Base-by-base conservation (phyloP, 2,888 invertebrate genomes). In the Agrotis clavis region DNA sequence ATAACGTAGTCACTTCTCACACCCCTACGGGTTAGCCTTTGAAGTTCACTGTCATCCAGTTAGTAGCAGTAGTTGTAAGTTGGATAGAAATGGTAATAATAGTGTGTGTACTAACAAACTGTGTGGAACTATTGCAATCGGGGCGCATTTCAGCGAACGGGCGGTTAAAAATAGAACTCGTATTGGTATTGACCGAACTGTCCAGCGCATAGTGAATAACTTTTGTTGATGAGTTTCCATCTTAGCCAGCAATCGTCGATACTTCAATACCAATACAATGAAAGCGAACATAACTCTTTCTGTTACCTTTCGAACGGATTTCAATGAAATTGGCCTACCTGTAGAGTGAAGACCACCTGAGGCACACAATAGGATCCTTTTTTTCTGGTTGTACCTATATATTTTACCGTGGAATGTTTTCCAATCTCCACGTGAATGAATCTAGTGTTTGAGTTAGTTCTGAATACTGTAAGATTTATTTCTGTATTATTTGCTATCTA, bases 51-150 rank as follows among this genome's bases (percentile, higher is more conserved):
- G 18, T 7, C 13, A 0, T 19, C 13, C 14, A 13, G 16, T 1
- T 13, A 41, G 18, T 16, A 50, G 53, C 6, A n/a, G 4, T 13
- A 57, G 53, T 64, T 71, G 13, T 6, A 41, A 41, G 11, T 41
- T 41, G 41, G 11, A 41, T 11, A 41, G 41, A 41, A 41, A 41
- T 11, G 41, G 4, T 62, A 67, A 59, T 21, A 50, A 68, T 48
- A 30, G 62, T 63, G 47, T 48, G 57, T 62, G 19, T 50, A 51
- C 50, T 11, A 48, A 66, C 45, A 74, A 64, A 71, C 48, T 60
- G n/a, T 54, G 54, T 11, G 56, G 67, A 79, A 79, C 77, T 81
- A 76, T 68, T 68, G 71, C 81, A 79, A 79, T 76, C 21, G n/a
- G 21, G 21, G 4, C 16, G 54, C 45, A 5, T 41, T 57, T 30